phyloP scores from a whole-genome alignment of 1,140 invertebrate species.

The Pentalonia nigronervosa region DNA sequence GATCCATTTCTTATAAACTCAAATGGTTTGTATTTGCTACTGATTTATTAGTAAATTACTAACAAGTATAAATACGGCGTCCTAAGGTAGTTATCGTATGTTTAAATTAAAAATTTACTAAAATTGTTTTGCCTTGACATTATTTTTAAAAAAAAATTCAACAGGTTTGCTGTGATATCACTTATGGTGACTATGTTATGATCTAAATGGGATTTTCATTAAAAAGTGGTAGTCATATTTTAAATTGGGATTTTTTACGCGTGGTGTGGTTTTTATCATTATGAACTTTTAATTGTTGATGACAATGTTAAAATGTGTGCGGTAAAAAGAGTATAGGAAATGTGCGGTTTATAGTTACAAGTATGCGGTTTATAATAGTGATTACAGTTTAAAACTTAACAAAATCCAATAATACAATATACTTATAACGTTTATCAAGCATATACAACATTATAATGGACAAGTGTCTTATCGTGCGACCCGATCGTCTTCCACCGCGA shows the following conservation, averaged over 20 bases:
- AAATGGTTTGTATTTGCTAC: background rate
- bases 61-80: background rate
- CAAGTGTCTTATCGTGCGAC: background rate
- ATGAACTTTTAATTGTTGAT: background rate
- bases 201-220: background rate
- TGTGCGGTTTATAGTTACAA: background rate
- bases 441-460: background rate
- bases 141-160: background rate
- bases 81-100: background rate
- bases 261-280: background rate
- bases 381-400: background rate
- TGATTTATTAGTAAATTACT: background rate
- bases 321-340: background rate
- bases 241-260: background rate
- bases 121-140: slow-evolving; percentile 19
- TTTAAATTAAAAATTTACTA: background rate
- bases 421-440: background rate
- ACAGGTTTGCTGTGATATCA: background rate
- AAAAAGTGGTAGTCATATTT: background rate
- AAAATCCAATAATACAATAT: background rate
- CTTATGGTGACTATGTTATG: background rate
- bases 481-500: background rate
- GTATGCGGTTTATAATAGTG: background rate
- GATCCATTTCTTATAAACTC: background rate
- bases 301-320: background rate